Conservation (phyloP, 2,113 vertebrate genomes). For the Misgurnus mizolepis region DNA sequence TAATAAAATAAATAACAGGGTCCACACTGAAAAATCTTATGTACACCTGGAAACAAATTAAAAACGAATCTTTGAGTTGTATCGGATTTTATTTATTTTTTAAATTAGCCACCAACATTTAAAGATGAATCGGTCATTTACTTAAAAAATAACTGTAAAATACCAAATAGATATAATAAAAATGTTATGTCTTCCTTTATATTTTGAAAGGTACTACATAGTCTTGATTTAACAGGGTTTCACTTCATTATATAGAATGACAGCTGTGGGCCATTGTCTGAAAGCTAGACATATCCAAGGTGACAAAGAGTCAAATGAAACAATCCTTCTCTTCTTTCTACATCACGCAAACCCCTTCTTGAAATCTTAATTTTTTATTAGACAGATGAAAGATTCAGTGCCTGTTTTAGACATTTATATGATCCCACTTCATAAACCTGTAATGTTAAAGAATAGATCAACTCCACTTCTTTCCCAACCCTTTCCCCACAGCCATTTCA, state of each 20-base stretch:
- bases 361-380: slow-evolving; percentile 69
- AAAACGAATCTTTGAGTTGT: no score
- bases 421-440: slow-evolving; percentile 65
- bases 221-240: neutral
- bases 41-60: no score
- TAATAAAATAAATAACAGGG: neutral
- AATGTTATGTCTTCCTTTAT: neutral
- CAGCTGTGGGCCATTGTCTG: slow-evolving; percentile 48
- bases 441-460: slow-evolving; percentile 63
- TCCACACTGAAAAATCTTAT: neutral
- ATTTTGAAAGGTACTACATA: neutral
- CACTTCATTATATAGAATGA: neutral
- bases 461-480: slow-evolving; percentile 12
- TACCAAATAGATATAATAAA: neutral
- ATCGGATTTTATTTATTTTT: neutral
- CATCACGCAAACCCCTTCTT: slow-evolving; percentile 58
- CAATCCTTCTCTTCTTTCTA: slow-evolving; percentile 67
- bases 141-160: no score
- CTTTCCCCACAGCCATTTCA: slow-evolving; percentile 33
- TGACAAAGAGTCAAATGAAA: slow-evolving; percentile 69
- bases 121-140: no score
- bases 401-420: slow-evolving; percentile 72
- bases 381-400: slow-evolving; percentile 72
- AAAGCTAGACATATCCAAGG: slow-evolving; percentile 54
- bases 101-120: neutral